Evolutionary conservation across 1,140 invertebrate species (phyloP), one percentile per base, ranked within the genome.

Genomic region (Rhopalosiphum padi): DNA sequence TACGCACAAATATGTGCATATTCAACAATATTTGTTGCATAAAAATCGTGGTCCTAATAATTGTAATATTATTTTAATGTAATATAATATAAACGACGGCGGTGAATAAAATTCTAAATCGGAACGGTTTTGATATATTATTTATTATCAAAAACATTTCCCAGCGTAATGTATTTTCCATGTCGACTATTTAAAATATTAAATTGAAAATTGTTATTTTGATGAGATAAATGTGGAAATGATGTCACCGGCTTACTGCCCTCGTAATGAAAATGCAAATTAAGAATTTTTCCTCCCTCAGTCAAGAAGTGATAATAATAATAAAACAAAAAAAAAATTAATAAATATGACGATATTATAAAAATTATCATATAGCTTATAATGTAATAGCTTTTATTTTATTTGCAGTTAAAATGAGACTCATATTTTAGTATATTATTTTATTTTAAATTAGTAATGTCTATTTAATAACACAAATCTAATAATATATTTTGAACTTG

Each of bases 181-280:
- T 46, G 23, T 46, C 41, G 1, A 6, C 41, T 46, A 35, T 30
- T 30, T 46, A 86, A 46, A 86, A 43, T 46, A 46, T 86, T 46
- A 30, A n/a, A 86, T 86, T n/a, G 3, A 46, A 86, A 86, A 86
- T 86, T 25, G 41, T 86, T n/a, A 86, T 86, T 46, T 86, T 86
- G 25, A 30, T 30, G 41, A 46, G 85, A 86, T 46, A 18, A 46
- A 22, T 86, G 8, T 43, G 8, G 41, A 46, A 86, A 46, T 23
- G 25, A 46, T 37, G 82, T 85, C 82, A 85, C 22, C 22, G 82
- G 1, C 30, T 68, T 15, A 68, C 3, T 9, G 7, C 0, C 60
- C 60, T 41, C 41, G 2, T 43, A 85, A 85, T 85, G 83, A 85
- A 41, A 41, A 85, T 85, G 83, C 83, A 85, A 85, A 85, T 85